A percentile compares a stretch with the other conserved stretches of the same genome.
These are phyloP conservation scores for Crossocerus cetratus DNA, from an alignment of 2,888 invertebrate genomes.

Conservation along the genomic window DNA sequence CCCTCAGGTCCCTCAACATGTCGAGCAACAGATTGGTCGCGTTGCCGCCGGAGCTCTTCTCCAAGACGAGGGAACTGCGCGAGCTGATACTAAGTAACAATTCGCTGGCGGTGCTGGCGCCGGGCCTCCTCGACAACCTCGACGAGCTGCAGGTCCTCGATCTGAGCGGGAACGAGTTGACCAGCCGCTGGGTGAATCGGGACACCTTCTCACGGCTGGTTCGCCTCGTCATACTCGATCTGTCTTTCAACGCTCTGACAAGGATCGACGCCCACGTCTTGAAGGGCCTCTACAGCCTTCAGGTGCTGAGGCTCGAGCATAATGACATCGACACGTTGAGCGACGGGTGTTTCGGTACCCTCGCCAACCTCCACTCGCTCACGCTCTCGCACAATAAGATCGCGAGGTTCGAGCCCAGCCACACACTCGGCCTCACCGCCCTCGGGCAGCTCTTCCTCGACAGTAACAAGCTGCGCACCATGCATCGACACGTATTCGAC, in stretches of 20 bases:
- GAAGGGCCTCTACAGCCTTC: constrained; percentile 86
- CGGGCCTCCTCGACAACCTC: constrained; percentile 85
- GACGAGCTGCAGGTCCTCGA: constrained; percentile 86
- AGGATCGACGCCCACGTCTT: constrained; percentile 85
- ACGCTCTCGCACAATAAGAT: constrained; percentile 86
- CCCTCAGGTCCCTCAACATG: constrained; percentile 85
- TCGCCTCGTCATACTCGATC: constrained; percentile 85
- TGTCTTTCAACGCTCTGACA: constrained; percentile 85
- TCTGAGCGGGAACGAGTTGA: constrained; percentile 85
- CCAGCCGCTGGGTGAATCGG: constrained; percentile 87
- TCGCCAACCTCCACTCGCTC: constrained; percentile 87
- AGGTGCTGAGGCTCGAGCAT: constrained; percentile 85
- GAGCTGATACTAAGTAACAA: constrained; percentile 88
- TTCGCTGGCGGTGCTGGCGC: constrained; percentile 85
- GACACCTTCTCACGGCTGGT: constrained; percentile 87
- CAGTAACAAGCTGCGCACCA: constrained; percentile 84
- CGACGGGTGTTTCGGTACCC: constrained; percentile 86
- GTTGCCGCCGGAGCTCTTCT: constrained; percentile 88
- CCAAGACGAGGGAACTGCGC: constrained; percentile 84
- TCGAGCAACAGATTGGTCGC: constrained; percentile 88
- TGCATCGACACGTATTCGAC: constrained; percentile 85
- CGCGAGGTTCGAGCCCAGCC: constrained; percentile 82
- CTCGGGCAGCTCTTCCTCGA: constrained; percentile 86
- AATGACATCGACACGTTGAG: constrained; percentile 85
- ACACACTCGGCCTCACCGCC: constrained; percentile 86